Percentiles rank a stretch among this genome's conserved stretches.
Conservation (phyloP, 2,797 vertebrate genomes). For the Enteromius viviparus region DNA sequence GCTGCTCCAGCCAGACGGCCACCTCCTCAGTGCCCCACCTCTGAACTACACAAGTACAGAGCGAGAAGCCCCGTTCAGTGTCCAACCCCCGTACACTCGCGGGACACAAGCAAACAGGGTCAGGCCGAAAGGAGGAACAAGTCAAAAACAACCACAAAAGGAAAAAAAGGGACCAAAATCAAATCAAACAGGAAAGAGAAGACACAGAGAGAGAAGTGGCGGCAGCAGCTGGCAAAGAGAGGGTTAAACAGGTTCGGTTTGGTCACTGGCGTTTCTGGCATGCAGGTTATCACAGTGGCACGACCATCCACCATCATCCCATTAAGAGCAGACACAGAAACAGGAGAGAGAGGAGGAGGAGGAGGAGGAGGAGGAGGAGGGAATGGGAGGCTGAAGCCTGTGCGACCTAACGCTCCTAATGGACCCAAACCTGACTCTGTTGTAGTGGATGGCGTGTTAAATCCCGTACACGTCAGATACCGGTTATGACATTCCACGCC, state of each 20-base stretch:
- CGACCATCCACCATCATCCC: slow-evolving; percentile 61
- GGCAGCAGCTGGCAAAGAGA: slow-evolving; percentile 82
- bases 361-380: slow-evolving; percentile 42
- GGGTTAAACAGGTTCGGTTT: slow-evolving; percentile 68
- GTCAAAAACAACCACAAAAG: slow-evolving; percentile 69
- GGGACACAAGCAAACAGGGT: slow-evolving; percentile 83
- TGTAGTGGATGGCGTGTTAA: not conserved
- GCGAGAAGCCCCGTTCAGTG: slow-evolving; percentile 89
- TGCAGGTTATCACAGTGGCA: slow-evolving; percentile 58
- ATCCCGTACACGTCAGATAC: not conserved
- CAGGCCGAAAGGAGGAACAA: slow-evolving; percentile 74
- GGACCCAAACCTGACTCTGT: not conserved
- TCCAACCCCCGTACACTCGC: slow-evolving; percentile 82
- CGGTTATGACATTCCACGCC: not conserved
- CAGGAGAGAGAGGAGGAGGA: slow-evolving; percentile 37
- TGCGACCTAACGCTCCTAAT: slow-evolving; percentile 60
- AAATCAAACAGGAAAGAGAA: slow-evolving; percentile 55
- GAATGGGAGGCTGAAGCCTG: slow-evolving; percentile 70
- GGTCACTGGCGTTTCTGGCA: slow-evolving; percentile 54
- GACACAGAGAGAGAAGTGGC: slow-evolving; percentile 75
- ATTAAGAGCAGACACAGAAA: slow-evolving; percentile 55
- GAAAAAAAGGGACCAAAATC: slow-evolving; percentile 55
- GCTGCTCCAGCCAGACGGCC: slow-evolving; percentile 98
- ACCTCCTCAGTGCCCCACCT: slow-evolving; percentile 99
- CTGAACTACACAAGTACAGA: slow-evolving; percentile 97